Percentiles rank a stretch among this genome's conserved stretches.
These are phyloP conservation scores for Austrolebias charrua DNA, from an alignment of 2,797 vertebrate genomes.

Conservation along the genomic window DNA sequence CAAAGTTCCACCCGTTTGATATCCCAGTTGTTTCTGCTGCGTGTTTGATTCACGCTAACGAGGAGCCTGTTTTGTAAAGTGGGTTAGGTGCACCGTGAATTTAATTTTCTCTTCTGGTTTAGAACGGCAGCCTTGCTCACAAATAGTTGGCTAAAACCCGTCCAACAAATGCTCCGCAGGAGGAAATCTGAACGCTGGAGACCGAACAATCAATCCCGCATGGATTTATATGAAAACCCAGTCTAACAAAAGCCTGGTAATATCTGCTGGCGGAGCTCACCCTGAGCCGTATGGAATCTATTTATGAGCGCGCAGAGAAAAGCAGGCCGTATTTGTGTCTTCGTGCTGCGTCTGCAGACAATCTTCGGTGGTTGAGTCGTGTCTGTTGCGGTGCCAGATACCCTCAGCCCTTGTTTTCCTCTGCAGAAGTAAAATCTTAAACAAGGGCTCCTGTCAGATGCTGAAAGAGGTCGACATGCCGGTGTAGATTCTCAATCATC, in stretches of 20 bases:
- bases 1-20: neutral
- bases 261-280: slow-evolving; percentile 34
- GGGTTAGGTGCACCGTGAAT: neutral
- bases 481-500: too few relatives aligned
- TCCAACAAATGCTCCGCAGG: slow-evolving; percentile 41
- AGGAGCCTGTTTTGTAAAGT: neutral
- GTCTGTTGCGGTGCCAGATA: slow-evolving; percentile 61
- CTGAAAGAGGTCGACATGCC: slow-evolving; percentile 28
- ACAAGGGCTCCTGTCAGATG: slow-evolving; percentile 47
- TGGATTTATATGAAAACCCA: slow-evolving; percentile 47
- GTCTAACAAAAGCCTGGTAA: slow-evolving; percentile 47
- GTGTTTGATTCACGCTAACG: slow-evolving; percentile 1
- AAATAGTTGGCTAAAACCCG: slow-evolving; percentile 12
- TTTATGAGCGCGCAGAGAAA: slow-evolving; percentile 45
- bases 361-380: slow-evolving; percentile 23
- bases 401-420: slow-evolving; percentile 40
- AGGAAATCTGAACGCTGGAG: slow-evolving; percentile 41
- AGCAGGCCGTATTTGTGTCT: slow-evolving; percentile 50
- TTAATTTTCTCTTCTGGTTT: slow-evolving; percentile 10
- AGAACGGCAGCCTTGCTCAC: slow-evolving; percentile 13
- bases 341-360: slow-evolving; percentile 34
- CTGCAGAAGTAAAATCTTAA: slow-evolving; percentile 48
- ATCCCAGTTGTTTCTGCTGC: neutral
- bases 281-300: slow-evolving; percentile 53
- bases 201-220: slow-evolving; percentile 46